phyloP scores from a whole-genome alignment of 2,888 invertebrate genomes.

The Drosophila buzzatii region DNA sequence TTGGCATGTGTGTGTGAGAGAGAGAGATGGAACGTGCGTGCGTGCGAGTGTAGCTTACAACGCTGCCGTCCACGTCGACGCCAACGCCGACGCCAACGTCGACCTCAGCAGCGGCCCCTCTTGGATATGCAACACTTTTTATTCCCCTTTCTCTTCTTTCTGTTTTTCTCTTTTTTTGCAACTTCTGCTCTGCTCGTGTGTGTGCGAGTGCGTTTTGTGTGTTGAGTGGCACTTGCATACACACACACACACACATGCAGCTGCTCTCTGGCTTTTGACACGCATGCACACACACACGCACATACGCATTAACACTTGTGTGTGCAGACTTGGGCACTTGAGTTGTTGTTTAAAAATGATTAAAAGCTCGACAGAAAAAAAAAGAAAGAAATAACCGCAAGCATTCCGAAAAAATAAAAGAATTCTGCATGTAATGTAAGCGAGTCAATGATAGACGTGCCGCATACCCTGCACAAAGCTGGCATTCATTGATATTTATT shows the following conservation, averaged over 20 bases:
- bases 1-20: not conserved
- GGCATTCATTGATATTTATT: not conserved
- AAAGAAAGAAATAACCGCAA: constrained; percentile 26
- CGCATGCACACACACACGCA: constrained; percentile 27
- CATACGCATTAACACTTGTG: constrained; percentile 43
- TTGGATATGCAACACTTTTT: constrained; percentile 63
- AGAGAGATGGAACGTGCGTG: not conserved
- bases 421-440: not conserved
- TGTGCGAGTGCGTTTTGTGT: constrained; percentile 49
- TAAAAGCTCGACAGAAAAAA: constrained; percentile 53
- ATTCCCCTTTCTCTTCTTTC: not conserved
- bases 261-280: constrained; percentile 61
- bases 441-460: constrained; percentile 3
- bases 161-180: not conserved
- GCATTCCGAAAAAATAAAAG: constrained; percentile 33
- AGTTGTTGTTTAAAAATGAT: constrained; percentile 73
- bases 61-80: too few relatives aligned
- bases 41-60: not conserved
- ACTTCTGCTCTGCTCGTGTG: constrained; percentile 6
- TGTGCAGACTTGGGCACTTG: constrained; percentile 58
- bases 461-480: constrained; percentile 3
- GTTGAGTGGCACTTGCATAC: constrained; percentile 63
- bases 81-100: not conserved
- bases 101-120: constrained; percentile 35
- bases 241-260: constrained; percentile 49